Base-by-base conservation (phyloP, 1,140 invertebrate genomes). In the Pseudomyrmex concolor region DNA sequence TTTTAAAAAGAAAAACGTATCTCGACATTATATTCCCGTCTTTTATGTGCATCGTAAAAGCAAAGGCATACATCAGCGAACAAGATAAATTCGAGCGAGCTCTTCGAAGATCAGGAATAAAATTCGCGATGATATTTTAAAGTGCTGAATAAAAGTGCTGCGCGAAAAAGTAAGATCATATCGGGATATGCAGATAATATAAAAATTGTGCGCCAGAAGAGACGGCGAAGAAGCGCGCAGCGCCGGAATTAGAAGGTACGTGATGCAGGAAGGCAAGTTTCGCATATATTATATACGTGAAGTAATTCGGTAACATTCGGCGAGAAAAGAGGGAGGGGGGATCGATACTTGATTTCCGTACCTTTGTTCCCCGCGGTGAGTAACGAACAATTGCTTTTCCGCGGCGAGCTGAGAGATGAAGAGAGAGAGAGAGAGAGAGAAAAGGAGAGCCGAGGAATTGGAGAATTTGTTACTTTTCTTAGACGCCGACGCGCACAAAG, bases 301-400 rank as follows among this genome's bases (percentile, higher is more conserved):
- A 34, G 34, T 25, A 13, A 8, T 13, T 63, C 60, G 19, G 34
- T 45, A n/a, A 43, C 43, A 25, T 2, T 48, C 66, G 22, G 12
- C 15, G 13, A 45, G 54, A 7, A 34, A 7, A n/a, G n/a, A n/a
- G 34, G 34, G 34, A 0, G 34, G 5, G 34, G 5, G 34, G 22
- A 80, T 80, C 76, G 66, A 80, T 80, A 80, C 66, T 59, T 71
- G 66, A 80, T 80, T 70, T 80, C 76, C 73, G 73, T 54, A 76
- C 48, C 54, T 70, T 60, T 59, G 43, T 54, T 78, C 43, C 76
- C 51, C 17, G 67, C 74, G 51, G 34, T 13, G 12, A 50, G 66
- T 80, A 71, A 71, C 66, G 76, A 80, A 80, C 76, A 80, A 80
- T 80, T 66, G 76, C 54, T 80, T 34, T 34, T 71, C n/a, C 66